phyloP scores from a whole-genome alignment of 2,888 invertebrate species.

The Meiosimyza decipiens region DNA sequence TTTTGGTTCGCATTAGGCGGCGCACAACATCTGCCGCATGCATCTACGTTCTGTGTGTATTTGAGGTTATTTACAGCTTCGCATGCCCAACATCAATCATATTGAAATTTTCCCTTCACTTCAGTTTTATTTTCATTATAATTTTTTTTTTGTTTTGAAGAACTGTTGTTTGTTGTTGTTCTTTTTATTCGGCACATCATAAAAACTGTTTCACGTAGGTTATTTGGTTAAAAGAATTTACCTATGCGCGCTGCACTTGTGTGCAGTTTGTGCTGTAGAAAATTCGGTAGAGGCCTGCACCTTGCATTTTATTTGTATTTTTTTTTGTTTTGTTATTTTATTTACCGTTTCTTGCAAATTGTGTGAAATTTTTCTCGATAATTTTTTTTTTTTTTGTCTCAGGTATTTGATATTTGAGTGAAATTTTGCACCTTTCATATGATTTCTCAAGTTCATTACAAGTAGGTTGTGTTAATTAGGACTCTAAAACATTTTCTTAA shows the following conservation, averaged over 20 bases:
- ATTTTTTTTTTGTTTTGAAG: conserved; percentile 34
- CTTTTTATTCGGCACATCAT: conserved; percentile 45
- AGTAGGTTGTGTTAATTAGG: too few species aligned
- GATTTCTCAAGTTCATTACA: too few species aligned
- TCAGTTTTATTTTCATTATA: conserved; percentile 22
- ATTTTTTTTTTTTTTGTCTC: conserved; percentile 20
- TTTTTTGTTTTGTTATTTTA: conserved; percentile 5
- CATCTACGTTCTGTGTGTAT: conserved; percentile 14
- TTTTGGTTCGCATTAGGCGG: conserved; percentile 28
- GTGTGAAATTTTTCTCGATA: conserved; percentile 31
- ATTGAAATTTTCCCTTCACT: conserved; percentile 26
- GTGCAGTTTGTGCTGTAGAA: conserved; percentile 44
- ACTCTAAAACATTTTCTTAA: too few species aligned
- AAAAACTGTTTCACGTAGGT: conserved; percentile 27
- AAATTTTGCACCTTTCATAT: conserved; percentile 17
- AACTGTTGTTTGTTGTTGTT: conserved; percentile 5
- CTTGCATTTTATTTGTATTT: conserved; percentile 44
- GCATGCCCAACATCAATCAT: conserved; percentile 54
- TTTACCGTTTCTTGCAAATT: conserved; percentile 15
- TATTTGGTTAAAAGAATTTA: conserved; percentile 15
- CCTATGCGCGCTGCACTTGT: conserved; percentile 9
- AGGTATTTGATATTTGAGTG: neutral
- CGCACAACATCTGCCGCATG: conserved; percentile 37
- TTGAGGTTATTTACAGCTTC: conserved; percentile 20
- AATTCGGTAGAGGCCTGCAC: conserved; percentile 47